Percentiles rank a stretch among this genome's conserved stretches.
Conservation (phyloP, 1,140 invertebrate species). For the Eueides isabella region DNA sequence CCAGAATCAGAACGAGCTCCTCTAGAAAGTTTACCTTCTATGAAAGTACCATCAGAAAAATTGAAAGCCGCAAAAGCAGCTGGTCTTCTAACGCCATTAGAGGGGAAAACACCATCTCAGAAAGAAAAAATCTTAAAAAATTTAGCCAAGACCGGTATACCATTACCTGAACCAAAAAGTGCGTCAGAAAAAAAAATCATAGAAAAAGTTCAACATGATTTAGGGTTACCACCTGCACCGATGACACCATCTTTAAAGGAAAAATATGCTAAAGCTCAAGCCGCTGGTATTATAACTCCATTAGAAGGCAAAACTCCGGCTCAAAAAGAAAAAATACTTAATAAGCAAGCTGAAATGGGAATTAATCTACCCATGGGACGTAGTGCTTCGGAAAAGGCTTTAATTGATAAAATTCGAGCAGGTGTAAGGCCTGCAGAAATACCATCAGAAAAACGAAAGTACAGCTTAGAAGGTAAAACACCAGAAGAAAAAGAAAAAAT, state of each 20-base stretch:
- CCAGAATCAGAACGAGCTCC: slow-evolving; percentile 34
- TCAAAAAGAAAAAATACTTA: slow-evolving; percentile 47
- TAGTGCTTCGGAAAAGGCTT: slow-evolving; percentile 51
- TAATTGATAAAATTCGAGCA: slow-evolving; percentile 22
- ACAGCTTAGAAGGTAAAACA: slow-evolving; percentile 37
- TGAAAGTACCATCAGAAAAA: slow-evolving; percentile 41
- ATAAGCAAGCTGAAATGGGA: slow-evolving; percentile 33
- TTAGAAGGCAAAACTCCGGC: slow-evolving; percentile 39
- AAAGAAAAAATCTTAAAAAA: slow-evolving; percentile 52
- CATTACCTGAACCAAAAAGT: slow-evolving; percentile 50
- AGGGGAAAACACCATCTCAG: slow-evolving; percentile 46
- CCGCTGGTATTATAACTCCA: slow-evolving; percentile 43
- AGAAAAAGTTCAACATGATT: slow-evolving; percentile 44
- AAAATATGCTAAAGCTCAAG: slow-evolving; percentile 46
- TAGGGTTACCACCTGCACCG: slow-evolving; percentile 48
- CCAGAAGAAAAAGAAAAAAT: slow-evolving; percentile 52
- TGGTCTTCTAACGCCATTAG: slow-evolving; percentile 40
- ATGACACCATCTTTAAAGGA: slow-evolving; percentile 36
- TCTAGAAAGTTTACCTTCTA: slow-evolving; percentile 8
- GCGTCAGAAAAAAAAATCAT: slow-evolving; percentile 53
- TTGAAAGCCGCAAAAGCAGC: slow-evolving; percentile 30
- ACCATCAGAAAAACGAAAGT: slow-evolving; percentile 10
- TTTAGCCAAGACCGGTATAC: slow-evolving; percentile 44
- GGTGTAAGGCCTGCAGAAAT: background rate
- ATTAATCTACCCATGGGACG: slow-evolving; percentile 48